phyloP scores from a whole-genome alignment of 2,113 vertebrate genomes.

The Scopus umbretta region DNA sequence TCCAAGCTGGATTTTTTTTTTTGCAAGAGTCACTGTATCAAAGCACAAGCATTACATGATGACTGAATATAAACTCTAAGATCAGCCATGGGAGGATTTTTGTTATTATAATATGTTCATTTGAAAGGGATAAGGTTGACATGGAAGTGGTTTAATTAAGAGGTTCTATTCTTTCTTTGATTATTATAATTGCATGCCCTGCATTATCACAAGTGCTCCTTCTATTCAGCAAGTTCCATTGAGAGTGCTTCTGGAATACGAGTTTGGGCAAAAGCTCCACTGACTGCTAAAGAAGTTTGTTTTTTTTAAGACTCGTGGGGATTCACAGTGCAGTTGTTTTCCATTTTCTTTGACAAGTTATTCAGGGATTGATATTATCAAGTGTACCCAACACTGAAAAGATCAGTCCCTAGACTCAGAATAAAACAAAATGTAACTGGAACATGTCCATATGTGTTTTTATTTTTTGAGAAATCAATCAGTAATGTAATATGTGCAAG shows the following conservation, averaged over 20 bases:
- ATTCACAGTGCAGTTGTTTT: background rate
- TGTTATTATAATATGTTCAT: background rate
- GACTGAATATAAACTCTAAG: background rate
- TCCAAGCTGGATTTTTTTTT: background rate
- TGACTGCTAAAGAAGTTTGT: background rate
- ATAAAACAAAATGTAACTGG: background rate
- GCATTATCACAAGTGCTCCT: background rate
- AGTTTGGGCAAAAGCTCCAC: background rate
- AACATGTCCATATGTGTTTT: background rate
- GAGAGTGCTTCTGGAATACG: background rate
- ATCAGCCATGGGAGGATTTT: background rate
- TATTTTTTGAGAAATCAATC: background rate
- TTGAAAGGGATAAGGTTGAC: background rate
- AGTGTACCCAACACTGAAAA: background rate
- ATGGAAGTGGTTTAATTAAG: conserved; percentile 1
- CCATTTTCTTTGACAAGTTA: background rate
- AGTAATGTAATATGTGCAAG: background rate
- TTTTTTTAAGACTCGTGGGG: background rate
- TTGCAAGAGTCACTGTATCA: background rate
- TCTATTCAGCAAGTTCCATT: background rate
- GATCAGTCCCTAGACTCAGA: background rate
- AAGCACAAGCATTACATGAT: background rate
- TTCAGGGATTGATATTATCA: background rate
- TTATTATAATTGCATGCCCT: background rate
- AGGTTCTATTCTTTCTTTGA: background rate